Conservation (phyloP, 2,888 invertebrate genomes). For the Hirtodrosophila trivittata region DNA sequence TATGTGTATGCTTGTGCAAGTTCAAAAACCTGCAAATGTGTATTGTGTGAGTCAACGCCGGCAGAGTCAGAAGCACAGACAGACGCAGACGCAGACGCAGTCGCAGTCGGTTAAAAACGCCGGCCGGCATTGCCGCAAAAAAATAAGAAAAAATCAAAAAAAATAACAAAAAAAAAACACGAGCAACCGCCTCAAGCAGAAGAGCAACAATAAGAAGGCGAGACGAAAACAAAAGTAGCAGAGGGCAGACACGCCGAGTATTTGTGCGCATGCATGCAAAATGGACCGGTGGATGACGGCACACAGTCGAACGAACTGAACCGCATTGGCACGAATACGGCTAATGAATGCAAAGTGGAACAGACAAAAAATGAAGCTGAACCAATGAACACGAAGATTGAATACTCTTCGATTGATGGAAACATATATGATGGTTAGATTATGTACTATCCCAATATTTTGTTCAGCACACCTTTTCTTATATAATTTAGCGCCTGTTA, state of each 20-base stretch:
- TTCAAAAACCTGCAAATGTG: constrained; percentile 76
- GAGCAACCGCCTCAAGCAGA: constrained; percentile 18
- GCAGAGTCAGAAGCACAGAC: constrained; percentile 40
- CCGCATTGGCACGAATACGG: constrained; percentile 59
- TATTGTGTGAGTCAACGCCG: constrained; percentile 51
- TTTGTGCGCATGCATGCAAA: constrained; percentile 45
- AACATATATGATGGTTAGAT: neutral
- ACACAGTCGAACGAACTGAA: constrained; percentile 27
- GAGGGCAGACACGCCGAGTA: constrained; percentile 22
- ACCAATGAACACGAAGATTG: constrained; percentile 11
- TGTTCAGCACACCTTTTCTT: no score
- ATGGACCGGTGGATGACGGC: constrained; percentile 20
- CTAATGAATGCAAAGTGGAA: constrained; percentile 72
- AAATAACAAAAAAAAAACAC: constrained; percentile 22
- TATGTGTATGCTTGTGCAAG: constrained; percentile 47
- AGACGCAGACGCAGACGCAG: constrained; percentile 21
- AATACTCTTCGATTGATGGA: constrained; percentile 35
- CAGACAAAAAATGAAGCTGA: constrained; percentile 32
- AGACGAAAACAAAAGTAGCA: constrained; percentile 19
- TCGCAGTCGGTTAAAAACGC: constrained; percentile 73
- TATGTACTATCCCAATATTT: no score
- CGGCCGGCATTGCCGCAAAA: constrained; percentile 66
- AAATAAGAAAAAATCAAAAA: constrained; percentile 7
- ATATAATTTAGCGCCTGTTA: no score
- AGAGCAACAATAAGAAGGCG: constrained; percentile 30